Base-by-base conservation (phyloP, 2,888 invertebrate species). In the Griposia aprilina region DNA sequence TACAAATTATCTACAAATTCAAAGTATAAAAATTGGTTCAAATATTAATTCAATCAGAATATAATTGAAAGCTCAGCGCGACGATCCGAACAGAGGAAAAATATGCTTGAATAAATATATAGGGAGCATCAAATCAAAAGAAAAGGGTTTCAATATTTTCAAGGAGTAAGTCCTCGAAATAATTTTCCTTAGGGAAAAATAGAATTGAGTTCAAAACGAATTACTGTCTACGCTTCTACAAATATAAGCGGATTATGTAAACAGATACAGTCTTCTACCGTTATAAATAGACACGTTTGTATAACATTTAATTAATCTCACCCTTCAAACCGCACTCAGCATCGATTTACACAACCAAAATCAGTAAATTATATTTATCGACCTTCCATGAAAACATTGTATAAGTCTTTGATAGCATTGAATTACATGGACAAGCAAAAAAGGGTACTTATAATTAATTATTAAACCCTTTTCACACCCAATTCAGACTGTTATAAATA, bases 61-160 rank as follows among this genome's bases (percentile, higher is more conserved):
- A 15, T 72, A 55, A 80, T 76, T 36, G 66, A 60, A 65, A 65
- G 30, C 41, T 62, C 57, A 70, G 55, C 41, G 70, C 41, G 55
- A 52, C n/a, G 55, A 59, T 55, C 26, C 50, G 41, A 63, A 63
- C 23, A 26, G 50, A 23, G 68, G 48, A 67, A 71, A 66, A 70
- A 79, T 30, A 36, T 30, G 57, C n/a, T 68, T 63, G 23, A 52
- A 62, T 76, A 74, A 67, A 79, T 52, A 79, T 52, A 66, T 57
- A 59, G 59, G 10, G 66, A 17, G 23, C 55, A 70, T 59, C 36
- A 36, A 76, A 67, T 69, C 26, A 41, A 63, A 69, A 70, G 30
- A 74, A 68, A 83, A 59, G 41, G 74, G 63, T 50, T 59, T 45
- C 30, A 59, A 63, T 67, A 63, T 57, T 57, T 70, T 55, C 17